These are phyloP conservation scores for Drosophila subobscura DNA, from an alignment of 1,140 invertebrate genomes.

Conservation along the genomic window DNA sequence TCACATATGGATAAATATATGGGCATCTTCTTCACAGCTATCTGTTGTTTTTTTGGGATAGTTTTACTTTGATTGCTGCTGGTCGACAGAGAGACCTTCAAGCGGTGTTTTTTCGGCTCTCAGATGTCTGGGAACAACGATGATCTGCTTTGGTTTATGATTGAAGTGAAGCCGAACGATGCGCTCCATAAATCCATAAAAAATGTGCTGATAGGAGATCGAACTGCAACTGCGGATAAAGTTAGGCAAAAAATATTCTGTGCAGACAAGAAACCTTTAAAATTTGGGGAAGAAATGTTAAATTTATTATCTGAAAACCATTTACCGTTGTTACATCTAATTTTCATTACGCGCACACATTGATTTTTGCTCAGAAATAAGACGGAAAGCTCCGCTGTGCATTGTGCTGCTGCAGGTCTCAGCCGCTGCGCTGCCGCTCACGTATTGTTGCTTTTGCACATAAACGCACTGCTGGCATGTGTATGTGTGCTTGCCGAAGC, in stretches of 20 bases:
- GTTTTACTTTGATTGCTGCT: constrained; percentile 40
- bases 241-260: too few relatives aligned
- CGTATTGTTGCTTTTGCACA: too few relatives aligned
- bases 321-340: neutral
- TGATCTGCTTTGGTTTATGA: constrained; percentile 15
- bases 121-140: constrained; percentile 25
- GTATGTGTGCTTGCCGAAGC: too few relatives aligned
- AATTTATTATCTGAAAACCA: neutral
- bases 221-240: neutral
- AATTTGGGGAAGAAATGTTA: neutral
- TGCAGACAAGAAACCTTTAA: too few relatives aligned
- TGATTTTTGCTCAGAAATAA: too few relatives aligned
- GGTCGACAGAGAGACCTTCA: constrained; percentile 7
- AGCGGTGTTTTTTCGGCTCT: neutral
- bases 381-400: too few relatives aligned
- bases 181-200: constrained; percentile 29
- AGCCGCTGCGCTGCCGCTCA: too few relatives aligned
- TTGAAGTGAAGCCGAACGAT: constrained; percentile 20
- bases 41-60: constrained; percentile 8
- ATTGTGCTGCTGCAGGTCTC: too few relatives aligned
- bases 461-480: too few relatives aligned
- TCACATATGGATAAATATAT: constrained; percentile 30
- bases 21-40: constrained; percentile 26
- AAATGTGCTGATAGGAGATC: constrained; percentile 7
- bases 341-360: too few relatives aligned